phyloP scores from a whole-genome alignment of 23 tunicate genomes.

The Ciona savignyi region DNA sequence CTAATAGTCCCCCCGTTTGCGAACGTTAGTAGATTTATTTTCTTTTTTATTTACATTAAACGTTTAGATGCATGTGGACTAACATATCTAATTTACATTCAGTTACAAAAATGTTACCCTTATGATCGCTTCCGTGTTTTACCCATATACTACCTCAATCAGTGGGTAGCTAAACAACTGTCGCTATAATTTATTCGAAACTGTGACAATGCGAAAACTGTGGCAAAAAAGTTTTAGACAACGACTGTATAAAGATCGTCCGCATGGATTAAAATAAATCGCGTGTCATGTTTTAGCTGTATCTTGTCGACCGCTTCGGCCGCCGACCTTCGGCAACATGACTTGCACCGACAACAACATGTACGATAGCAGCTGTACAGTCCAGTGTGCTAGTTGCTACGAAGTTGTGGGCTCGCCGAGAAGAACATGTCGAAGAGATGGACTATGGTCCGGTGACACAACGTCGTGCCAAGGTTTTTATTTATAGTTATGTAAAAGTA shows the following conservation, averaged over 20 bases:
- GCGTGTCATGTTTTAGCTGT: not conserved
- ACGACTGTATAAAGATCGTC: not conserved
- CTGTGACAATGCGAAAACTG: too few relatives aligned
- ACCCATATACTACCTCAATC: too few relatives aligned
- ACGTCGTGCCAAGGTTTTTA: slow-evolving; percentile 52
- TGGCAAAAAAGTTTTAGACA: too few relatives aligned
- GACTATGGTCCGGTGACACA: slow-evolving; percentile 85
- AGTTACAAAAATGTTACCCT: too few relatives aligned
- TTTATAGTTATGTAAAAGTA: too few relatives aligned
- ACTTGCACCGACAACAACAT: slow-evolving; percentile 44
- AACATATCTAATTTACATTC: too few relatives aligned
- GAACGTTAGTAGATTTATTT: slow-evolving; percentile 26
- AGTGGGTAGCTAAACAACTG: too few relatives aligned
- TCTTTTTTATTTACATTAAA: not conserved
- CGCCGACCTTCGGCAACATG: slow-evolving; percentile 44
- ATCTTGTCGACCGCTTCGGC: slow-evolving; percentile 12
- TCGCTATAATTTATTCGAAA: too few relatives aligned
- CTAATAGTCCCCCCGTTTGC: slow-evolving; percentile 57
- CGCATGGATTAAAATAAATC: too few relatives aligned
- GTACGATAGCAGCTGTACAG: slow-evolving; percentile 54
- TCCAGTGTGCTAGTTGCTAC: slow-evolving; percentile 73
- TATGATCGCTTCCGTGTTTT: too few relatives aligned
- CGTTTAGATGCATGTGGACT: too few relatives aligned
- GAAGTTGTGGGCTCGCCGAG: slow-evolving; percentile 30
- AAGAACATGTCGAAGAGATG: slow-evolving; percentile 65